phyloP scores from a whole-genome alignment of 2,797 vertebrate species.

The Vultur gryphus region DNA sequence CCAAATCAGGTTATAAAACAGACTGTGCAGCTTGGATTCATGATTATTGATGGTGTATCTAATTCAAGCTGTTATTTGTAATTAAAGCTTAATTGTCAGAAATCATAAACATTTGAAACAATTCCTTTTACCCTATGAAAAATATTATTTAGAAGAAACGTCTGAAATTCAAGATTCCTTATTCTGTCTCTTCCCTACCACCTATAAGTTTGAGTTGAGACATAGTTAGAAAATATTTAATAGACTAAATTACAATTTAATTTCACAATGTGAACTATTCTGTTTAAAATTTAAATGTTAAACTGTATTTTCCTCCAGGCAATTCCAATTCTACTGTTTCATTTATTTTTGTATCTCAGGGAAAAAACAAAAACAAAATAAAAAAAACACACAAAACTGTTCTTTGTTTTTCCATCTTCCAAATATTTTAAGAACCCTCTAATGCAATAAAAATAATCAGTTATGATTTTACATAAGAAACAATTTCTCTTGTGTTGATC shows the following conservation, averaged over 20 bases:
- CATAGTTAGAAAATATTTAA: not conserved
- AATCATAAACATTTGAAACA: not conserved
- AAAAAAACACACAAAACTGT: not conserved
- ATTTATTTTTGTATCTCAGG: not conserved
- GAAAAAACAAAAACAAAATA: not conserved
- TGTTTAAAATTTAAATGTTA: not conserved
- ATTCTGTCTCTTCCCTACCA: not conserved
- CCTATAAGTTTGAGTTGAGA: not conserved
- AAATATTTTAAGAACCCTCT: not conserved
- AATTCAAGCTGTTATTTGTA: not conserved
- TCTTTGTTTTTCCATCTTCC: not conserved
- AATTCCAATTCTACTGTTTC: not conserved
- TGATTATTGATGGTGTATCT: not conserved
- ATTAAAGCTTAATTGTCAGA: not conserved
- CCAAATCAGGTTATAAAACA: not conserved
- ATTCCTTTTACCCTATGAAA: not conserved
- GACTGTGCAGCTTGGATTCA: not conserved
- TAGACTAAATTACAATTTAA: not conserved
- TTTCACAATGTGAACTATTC: not conserved
- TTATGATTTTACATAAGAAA: not conserved
- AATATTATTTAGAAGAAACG: not conserved
- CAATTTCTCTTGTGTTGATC: not conserved
- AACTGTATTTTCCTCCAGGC: not conserved
- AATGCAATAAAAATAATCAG: not conserved
- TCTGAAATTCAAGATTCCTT: not conserved